Base-by-base conservation (phyloP, 2,888 invertebrate species). In the Perdita meconis region DNA sequence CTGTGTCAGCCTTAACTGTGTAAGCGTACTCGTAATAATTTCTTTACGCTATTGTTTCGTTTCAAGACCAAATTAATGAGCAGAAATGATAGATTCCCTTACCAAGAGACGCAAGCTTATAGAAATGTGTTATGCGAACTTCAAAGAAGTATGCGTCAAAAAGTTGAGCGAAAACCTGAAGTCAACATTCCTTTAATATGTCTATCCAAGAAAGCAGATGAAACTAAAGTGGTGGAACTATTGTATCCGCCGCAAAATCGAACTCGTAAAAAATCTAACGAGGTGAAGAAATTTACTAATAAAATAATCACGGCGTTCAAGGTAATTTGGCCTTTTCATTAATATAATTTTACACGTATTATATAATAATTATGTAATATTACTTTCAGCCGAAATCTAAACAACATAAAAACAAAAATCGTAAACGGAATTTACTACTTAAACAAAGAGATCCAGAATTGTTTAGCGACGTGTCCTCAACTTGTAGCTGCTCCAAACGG, bases 31-130 rank as follows among this genome's bases (percentile, higher is more conserved):
- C 30, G 6, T 30, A 30, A 30, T 30, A 6, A 30, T 4, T 6
- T 19, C 34, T 56, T 53, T 30, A 16, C 8, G 19, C 13, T 40
- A 69, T 10, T 50, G 5, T 22, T 38, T 40, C 0, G 12, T 24
- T 59, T 24, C 10, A 24, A 74, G 74, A n/a, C 19, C 1, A 78
- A 26, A n/a, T 4, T 51, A n/a, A 42, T 10, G 0, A 38, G 59
- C 19, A 47, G 40, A 19, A 64, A 55, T 6, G 36, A 42, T 2
- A 56, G 24, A 19, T 61, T 82, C 13, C 84, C 87, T 1, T 88
- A 89, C 71, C 89, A 89, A 56, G 87, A 86, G 50, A 85, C 83
- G 0, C 78, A 86, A 53, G 79, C 82, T 2, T 89, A 84, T 26
- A 85, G 70, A 60, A 76, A 82, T 10, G 78, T 89, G 1, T 38